Conservation (phyloP, 2,797 vertebrate genomes). For the Girardinus metallicus region DNA sequence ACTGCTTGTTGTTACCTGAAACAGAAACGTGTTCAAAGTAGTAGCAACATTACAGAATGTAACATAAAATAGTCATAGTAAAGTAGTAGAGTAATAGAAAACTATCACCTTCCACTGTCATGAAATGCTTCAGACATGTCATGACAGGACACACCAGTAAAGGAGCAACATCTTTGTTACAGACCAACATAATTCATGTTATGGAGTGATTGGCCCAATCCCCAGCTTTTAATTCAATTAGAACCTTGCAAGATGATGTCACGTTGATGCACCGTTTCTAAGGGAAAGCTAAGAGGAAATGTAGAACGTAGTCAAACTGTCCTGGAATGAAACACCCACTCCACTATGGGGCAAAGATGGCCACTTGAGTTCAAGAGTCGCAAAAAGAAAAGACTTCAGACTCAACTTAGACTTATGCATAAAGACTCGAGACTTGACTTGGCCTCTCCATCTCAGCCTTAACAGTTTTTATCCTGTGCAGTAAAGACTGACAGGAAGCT, state of each 20-base stretch:
- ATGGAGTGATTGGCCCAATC: not conserved
- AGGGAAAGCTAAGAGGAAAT: not conserved
- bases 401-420: not conserved
- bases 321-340: not conserved
- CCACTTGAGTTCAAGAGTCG: not conserved
- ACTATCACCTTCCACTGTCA: no score
- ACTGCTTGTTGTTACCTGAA: not conserved
- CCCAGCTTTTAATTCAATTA: not conserved
- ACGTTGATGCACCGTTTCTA: not conserved
- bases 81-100: not conserved
- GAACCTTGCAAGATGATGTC: not conserved
- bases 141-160: not conserved
- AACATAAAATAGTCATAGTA: not conserved
- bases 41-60: not conserved
- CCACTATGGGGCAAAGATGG: not conserved
- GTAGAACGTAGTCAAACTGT: not conserved
- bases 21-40: not conserved
- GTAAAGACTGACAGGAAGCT: not conserved
- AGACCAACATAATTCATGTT: not conserved
- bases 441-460: not conserved
- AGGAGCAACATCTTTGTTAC: not conserved
- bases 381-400: not conserved
- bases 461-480: no score
- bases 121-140: not conserved
- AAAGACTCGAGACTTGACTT: not conserved